These are phyloP conservation scores for Acipenser transmontanus DNA, from an alignment of 2,797 vertebrate genomes.

Conservation along the genomic window DNA sequence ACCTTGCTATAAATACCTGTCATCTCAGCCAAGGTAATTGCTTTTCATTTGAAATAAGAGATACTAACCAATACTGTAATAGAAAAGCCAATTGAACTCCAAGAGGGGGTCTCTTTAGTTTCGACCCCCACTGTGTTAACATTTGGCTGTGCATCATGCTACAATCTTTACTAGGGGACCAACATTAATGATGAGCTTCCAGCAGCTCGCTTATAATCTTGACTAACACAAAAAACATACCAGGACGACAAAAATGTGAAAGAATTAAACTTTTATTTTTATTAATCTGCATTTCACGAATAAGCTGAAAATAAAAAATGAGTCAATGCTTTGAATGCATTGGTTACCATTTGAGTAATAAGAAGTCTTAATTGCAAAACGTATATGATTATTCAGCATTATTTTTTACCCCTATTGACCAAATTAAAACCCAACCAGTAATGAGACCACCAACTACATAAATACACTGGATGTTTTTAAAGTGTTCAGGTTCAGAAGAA, in stretches of 20 bases:
- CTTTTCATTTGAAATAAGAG: neutral
- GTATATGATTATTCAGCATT: too few species aligned
- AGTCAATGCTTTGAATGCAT: slow-evolving; percentile 29
- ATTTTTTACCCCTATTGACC: too few species aligned
- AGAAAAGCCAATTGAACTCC: slow-evolving; percentile 7
- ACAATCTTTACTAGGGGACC: slow-evolving; percentile 39
- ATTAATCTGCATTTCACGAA: slow-evolving; percentile 12
- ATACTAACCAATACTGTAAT: neutral
- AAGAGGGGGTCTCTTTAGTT: slow-evolving; percentile 6
- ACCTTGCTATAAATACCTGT: neutral
- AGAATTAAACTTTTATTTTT: too few species aligned
- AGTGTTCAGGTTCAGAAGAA: too few species aligned
- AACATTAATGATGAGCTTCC: slow-evolving; percentile 60
- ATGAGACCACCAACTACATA: too few species aligned
- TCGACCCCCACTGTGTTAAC: slow-evolving; percentile 44
- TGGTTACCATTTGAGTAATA: slow-evolving; percentile 25
- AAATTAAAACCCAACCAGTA: too few species aligned
- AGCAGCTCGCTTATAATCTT: slow-evolving; percentile 63
- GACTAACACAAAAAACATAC: slow-evolving; percentile 52
- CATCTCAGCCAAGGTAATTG: neutral
- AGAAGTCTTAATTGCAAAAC: too few species aligned
- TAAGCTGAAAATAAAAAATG: slow-evolving; percentile 30
- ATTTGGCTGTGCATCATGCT: slow-evolving; percentile 46
- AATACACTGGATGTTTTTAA: too few species aligned
- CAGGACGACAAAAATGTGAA: neutral